Percentiles rank a stretch among this genome's conserved stretches.
These are phyloP conservation scores for Drosophila ficusphila DNA, from an alignment of 1,140 invertebrate genomes.

Conservation along the genomic window DNA sequence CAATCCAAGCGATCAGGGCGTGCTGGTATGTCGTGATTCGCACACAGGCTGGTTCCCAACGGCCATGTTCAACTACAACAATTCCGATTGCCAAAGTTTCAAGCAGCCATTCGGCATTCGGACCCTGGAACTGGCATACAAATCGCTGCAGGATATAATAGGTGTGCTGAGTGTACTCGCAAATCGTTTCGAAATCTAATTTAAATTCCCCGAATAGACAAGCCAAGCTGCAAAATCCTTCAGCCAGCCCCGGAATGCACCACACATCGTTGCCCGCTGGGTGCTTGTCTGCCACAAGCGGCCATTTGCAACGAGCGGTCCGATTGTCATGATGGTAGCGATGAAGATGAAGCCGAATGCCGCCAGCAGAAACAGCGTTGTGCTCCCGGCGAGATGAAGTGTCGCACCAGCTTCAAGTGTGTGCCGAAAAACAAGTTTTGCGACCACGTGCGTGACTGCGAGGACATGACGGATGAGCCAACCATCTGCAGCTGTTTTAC, in stretches of 20 bases:
- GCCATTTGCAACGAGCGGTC: constrained; percentile 89
- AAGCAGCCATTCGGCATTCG: constrained; percentile 58
- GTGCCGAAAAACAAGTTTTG: constrained; percentile 89
- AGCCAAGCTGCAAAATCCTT: constrained; percentile 44
- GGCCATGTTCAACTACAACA: constrained; percentile 71
- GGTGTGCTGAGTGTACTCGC: constrained; percentile 26
- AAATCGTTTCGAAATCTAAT: not conserved
- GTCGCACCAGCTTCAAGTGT: constrained; percentile 87
- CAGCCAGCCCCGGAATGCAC: constrained; percentile 84
- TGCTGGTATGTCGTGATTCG: constrained; percentile 69
- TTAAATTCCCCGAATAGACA: constrained; percentile 32
- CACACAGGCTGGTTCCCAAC: constrained; percentile 75
- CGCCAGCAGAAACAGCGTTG: constrained; percentile 46
- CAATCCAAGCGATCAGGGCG: constrained; percentile 70
- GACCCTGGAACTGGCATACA: constrained; percentile 62
- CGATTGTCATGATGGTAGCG: constrained; percentile 89
- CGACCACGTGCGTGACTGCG: constrained; percentile 88
- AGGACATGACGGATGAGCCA: constrained; percentile 90
- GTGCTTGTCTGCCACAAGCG: constrained; percentile 87
- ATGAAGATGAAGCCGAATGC: constrained; percentile 87
- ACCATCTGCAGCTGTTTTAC: constrained; percentile 87
- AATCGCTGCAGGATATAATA: constrained; percentile 59
- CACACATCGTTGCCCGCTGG: constrained; percentile 87
- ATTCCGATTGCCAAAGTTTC: constrained; percentile 75
- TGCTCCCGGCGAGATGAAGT: constrained; percentile 86